Evolutionary conservation across 2,113 vertebrate species (phyloP), one percentile per base, ranked within the genome.

Genomic region (Crotalus viridis): DNA sequence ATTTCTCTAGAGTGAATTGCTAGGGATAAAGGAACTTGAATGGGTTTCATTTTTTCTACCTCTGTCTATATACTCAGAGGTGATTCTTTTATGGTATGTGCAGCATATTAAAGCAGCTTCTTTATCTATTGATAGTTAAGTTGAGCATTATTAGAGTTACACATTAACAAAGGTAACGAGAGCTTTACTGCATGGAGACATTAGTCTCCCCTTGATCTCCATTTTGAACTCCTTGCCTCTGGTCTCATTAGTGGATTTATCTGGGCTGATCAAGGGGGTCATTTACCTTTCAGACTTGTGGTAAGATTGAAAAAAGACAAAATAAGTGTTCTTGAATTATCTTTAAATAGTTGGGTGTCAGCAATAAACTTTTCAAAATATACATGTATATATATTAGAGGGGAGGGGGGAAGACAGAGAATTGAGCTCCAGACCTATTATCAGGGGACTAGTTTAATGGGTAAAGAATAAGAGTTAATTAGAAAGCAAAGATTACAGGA

Each of bases 131-230:
- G 94, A 0, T 0, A 1, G 59, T 95, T 97, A 95, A 96, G 95
- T 97, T 97, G 97, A 97, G 95, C 91, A 93, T 94, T 96, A 96
- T 64, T 97, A 97, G 95, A 94, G 96, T 97, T 97, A 97, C 0
- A 94, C 94, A 97, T 97, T 97, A 97, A 97, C 97, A 91, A 59
- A 0, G 24, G 28, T 92, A 97, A 95, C 21, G 93, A 97, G 96
- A 51, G 91, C 93, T 92, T 97, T 93, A 95, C 95, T 94, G 93
- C 92, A 94, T 0, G 0, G 56, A 95, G 95, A 91, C 95, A 95
- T 5, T 96, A 96, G 95, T 94, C 95, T 95, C 95, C 93, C 94
- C 96, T 95, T 96, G 96, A 96, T 97, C 96, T 95, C 91, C 57
- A 92, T 94, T 92, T 93, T 0, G 12, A 96, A 95, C 93, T 95